Conservation (phyloP, 30 jellyfish, hydroid and myxozoan species). For the Hydractinia echinata region DNA sequence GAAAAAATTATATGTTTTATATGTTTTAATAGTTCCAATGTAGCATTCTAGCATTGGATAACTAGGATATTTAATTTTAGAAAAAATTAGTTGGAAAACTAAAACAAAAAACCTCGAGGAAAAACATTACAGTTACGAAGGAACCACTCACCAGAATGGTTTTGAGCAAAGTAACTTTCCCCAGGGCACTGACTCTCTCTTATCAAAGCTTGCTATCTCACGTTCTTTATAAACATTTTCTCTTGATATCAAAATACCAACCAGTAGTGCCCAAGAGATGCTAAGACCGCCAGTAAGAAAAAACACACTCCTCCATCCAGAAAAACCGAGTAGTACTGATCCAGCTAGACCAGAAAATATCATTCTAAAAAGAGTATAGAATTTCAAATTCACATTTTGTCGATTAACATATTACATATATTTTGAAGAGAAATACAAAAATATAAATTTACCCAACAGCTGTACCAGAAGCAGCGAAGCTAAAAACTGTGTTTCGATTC, state of each 20-base stretch:
- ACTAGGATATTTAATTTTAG: no score
- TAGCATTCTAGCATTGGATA: no score
- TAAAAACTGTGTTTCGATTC: conserved; percentile 32
- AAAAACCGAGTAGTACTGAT: conserved; percentile 25
- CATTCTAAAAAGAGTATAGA: conserved; percentile 21
- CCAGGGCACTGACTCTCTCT: conserved; percentile 11
- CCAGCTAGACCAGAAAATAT: conserved; percentile 42
- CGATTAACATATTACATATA: neutral
- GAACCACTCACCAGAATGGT: conserved; percentile 12
- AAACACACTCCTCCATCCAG: conserved; percentile 51
- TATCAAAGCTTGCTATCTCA: neutral
- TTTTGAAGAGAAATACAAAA: neutral
- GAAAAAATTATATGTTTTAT: no score
- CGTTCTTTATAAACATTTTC: conserved; percentile 3
- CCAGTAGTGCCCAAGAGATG: conserved; percentile 23
- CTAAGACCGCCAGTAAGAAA: conserved; percentile 22
- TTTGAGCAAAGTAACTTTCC: neutral
- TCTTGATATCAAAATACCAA: conserved; percentile 9
- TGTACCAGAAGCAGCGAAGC: conserved; percentile 49
- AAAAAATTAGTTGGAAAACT: no score
- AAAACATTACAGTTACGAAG: neutral
- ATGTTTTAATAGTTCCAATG: no score
- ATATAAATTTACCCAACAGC: conserved; percentile 34
- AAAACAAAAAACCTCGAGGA: neutral
- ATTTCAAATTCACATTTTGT: neutral